Base-by-base conservation (phyloP, 2,888 invertebrate genomes). In the Torymus tubicola region DNA sequence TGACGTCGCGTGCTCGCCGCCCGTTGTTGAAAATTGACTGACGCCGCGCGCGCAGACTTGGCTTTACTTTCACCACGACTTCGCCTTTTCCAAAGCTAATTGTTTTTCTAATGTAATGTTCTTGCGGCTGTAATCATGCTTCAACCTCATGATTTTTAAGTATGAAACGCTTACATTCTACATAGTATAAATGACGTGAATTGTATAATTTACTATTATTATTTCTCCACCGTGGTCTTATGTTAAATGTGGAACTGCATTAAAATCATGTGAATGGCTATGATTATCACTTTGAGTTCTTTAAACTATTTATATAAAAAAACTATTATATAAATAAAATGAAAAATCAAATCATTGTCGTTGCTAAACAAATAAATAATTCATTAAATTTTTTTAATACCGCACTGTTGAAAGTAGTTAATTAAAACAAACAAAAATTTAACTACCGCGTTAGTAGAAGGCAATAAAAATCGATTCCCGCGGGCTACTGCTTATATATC, bases 21-120 rank as follows among this genome's bases (percentile, higher is more conserved):
- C 31, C 31, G 31, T 68, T 69, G 57, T 70, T 64, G 12, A 42
- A 61, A 64, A 64, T 60, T 57, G 57, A 64, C 52, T 14, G 53
- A 53, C 42, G 14, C 77, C n/a, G 24, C 63, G 31, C 14, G 57
- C 12, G 31, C 31, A 21, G 31, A 31, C 31, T 31, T 31, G 31
- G 31, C 31, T 31, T 31, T 31, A 31, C 31, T 31, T 31, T 58
- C 14, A n/a, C 58, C 58, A n/a, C 58, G 58, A 18, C n/a, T 18
- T 58, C 18, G 58, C n/a, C 58, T 58, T 58, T 58, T 58, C 58
- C n/a, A 58, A 58, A 58, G n/a, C 58, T 58, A 58, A 58, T 58
- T n/a, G 14, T 58, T 58, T 58, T 58, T 58, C 18, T 58, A 58
- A 58, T 58, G 58, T 18, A n/a, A 58, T 58, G n/a, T 58, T 18